Base-by-base conservation (phyloP, 92 coral and sea anemone genomes). In the Phymanthus crucifer region DNA sequence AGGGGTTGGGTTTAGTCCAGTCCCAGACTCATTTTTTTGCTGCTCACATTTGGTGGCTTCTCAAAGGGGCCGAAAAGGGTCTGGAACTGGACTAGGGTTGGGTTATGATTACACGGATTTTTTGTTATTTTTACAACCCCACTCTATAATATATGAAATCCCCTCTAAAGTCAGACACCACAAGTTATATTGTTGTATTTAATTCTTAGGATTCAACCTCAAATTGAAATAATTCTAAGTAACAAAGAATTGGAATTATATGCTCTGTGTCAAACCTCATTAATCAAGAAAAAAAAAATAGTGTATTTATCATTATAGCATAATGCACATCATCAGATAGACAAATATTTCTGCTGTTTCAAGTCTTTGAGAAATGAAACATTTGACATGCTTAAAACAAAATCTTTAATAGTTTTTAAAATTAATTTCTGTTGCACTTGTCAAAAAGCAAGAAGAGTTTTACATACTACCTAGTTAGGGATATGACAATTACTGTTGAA, bases 241-340 rank as follows among this genome's bases (percentile, higher is more conserved):
- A 27, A 61, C 32, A 61, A 27, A 27, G 13, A 6, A 11, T 61
- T 54, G 10, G n/a, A 54, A 6, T 54, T 19, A 57, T 29, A 19
- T 24, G 36, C 68, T n/a, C 68, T 61, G 32, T 61, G 29, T 61
- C 68, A 61, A 61, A 54, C 32, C 68, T 61, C 68, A 27, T 26
- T 26, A 26, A 26, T 23, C 27, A 10, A 19, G 26, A 21, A 21
- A 54, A 54, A 61, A 26, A 26, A 9, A 61, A 61, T 0, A 2
- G 29, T n/a, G 4, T 5, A n/a, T 8, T n/a, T n/a, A 24, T 61
- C 3, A 24, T 19, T 61, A 29, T 27, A 11, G 8, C 34, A 6
- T 4, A 0, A 10, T 38, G 10, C 31, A n/a, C 66, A n/a, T n/a
- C n/a, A n/a, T n/a, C n/a, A n/a, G 6, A 24, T 57, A 24, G 13